Evolutionary conservation across 2,888 invertebrate genomes (phyloP).

Genomic region (Parnassius orleans): DNA sequence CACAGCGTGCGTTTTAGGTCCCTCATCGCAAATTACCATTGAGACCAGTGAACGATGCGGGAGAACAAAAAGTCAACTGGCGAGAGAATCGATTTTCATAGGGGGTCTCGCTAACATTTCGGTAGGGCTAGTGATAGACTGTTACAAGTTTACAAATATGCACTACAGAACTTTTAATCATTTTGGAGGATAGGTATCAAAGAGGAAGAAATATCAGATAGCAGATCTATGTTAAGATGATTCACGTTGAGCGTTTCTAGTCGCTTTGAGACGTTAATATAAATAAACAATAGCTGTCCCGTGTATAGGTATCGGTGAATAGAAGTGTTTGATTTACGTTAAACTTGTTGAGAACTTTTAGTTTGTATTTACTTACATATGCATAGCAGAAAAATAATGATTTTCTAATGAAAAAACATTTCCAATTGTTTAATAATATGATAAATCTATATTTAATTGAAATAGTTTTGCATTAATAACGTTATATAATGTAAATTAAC

Average conservation of each 20-base stretch:
- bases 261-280: slow-evolving; percentile 37
- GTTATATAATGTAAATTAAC: too few relatives aligned
- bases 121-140: slow-evolving; percentile 39
- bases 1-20: slow-evolving; percentile 51
- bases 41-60: slow-evolving; percentile 53
- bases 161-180: not conserved
- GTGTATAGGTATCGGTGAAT: slow-evolving; percentile 36
- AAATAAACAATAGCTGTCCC: slow-evolving; percentile 55
- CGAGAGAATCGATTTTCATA: slow-evolving; percentile 58
- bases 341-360: not conserved
- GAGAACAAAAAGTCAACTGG: slow-evolving; percentile 55
- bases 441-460: too few relatives aligned
- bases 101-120: slow-evolving; percentile 48
- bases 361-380: too few relatives aligned
- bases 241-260: slow-evolving; percentile 49
- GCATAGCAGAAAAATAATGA: too few relatives aligned
- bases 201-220: slow-evolving; percentile 1
- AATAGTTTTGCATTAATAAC: too few relatives aligned
- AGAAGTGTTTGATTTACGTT: slow-evolving; percentile 8
- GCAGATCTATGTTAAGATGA: slow-evolving; percentile 45
- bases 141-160: slow-evolving; percentile 30
- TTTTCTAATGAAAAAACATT: too few relatives aligned
- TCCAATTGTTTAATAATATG: too few relatives aligned
- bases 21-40: slow-evolving; percentile 53
- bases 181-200: slow-evolving; percentile 4